phyloP scores from a whole-genome alignment of 2,797 vertebrate species.

The Labeo calbasu region DNA sequence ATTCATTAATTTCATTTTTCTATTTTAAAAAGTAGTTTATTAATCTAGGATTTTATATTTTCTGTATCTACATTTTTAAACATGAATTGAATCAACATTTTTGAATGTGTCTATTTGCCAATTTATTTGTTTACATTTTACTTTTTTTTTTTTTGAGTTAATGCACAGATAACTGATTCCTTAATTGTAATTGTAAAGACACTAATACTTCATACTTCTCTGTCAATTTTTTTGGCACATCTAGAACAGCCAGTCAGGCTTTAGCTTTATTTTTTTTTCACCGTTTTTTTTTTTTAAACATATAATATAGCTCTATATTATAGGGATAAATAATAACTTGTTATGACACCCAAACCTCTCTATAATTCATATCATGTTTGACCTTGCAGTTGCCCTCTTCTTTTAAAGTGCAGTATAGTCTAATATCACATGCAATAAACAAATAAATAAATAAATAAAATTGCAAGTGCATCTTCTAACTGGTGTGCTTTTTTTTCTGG shows the following conservation, averaged over 20 bases:
- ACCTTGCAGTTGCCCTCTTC: neutral
- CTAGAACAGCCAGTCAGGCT: too few relatives aligned
- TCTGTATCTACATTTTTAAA: too few relatives aligned
- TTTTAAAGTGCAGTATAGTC: neutral
- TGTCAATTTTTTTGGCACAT: too few relatives aligned
- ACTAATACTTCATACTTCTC: neutral
- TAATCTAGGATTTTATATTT: too few relatives aligned
- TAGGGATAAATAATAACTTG: too few relatives aligned
- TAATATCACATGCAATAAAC: neutral
- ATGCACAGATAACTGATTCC: neutral
- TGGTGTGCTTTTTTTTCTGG: slow-evolving; percentile 33
- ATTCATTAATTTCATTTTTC: neutral
- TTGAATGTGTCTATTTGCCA: neutral
- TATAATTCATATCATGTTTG: neutral
- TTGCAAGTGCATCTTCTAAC: slow-evolving; percentile 1
- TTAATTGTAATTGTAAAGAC: neutral
- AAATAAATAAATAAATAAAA: neutral
- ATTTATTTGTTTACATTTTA: neutral
- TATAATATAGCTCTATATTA: too few relatives aligned
- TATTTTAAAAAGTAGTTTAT: too few relatives aligned
- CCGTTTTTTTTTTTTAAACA: too few relatives aligned
- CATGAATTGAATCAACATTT: too few relatives aligned
- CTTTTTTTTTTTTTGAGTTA: neutral
- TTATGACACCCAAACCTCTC: neutral
- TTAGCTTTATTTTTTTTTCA: too few relatives aligned